Conservation (phyloP, 1,140 invertebrate genomes). For the Drosophila dunni region DNA sequence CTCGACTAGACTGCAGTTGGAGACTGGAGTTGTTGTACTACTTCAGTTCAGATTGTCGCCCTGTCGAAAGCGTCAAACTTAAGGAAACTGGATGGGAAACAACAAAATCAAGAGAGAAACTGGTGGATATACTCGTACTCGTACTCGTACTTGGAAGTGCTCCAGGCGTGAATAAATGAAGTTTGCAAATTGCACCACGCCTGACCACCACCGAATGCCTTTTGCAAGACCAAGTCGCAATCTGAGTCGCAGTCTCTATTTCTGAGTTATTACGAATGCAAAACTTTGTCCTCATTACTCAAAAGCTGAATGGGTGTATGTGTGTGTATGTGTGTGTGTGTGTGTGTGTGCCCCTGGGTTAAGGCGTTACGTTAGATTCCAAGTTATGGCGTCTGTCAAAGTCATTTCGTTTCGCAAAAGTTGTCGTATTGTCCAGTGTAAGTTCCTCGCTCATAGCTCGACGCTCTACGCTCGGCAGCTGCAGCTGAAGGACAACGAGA, state of each 20-base stretch:
- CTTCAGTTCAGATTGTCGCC: constrained; percentile 47
- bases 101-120: constrained; percentile 40
- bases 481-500: constrained; percentile 74
- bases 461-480: constrained; percentile 58
- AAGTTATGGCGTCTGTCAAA: constrained; percentile 83
- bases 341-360: constrained; percentile 69
- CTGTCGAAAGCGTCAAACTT: constrained; percentile 77
- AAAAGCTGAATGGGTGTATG: constrained; percentile 27
- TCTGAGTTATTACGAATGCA: constrained; percentile 70
- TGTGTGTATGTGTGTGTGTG: constrained; percentile 16
- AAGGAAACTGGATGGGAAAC: constrained; percentile 66
- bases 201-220: constrained; percentile 74
- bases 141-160: constrained; percentile 46
- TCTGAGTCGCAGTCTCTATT: constrained; percentile 37
- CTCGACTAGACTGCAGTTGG: constrained; percentile 6
- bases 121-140: constrained; percentile 32
- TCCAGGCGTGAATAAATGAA: constrained; percentile 82
- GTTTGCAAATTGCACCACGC: constrained; percentile 82
- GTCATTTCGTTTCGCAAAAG: constrained; percentile 72
- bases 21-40: constrained; percentile 7
- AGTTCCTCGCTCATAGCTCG: constrained; percentile 34
- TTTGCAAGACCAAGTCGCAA: constrained; percentile 27
- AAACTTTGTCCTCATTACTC: constrained; percentile 82
- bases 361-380: constrained; percentile 74
- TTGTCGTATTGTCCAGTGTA: constrained; percentile 59